Conservation (phyloP, 2,888 invertebrate species). For the Limenitis camilla region DNA sequence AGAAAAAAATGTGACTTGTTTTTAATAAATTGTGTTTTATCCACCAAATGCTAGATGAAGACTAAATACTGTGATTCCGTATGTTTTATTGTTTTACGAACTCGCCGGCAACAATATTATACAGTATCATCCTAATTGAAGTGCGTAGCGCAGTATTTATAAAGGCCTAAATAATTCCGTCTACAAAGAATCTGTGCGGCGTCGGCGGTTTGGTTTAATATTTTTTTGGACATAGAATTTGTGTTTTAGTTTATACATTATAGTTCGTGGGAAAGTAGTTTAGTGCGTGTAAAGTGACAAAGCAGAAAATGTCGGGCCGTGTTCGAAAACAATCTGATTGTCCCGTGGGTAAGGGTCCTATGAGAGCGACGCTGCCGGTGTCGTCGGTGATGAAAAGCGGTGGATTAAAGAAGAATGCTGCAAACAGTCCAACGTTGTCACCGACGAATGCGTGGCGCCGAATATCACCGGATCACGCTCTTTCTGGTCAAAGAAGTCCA, state of each 20-base stretch:
- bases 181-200: slow-evolving; percentile 66
- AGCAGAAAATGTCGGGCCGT: slow-evolving; percentile 72
- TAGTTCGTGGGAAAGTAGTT: slow-evolving; percentile 34
- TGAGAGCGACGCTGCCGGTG: slow-evolving; percentile 85
- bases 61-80: slow-evolving; percentile 43
- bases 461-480: slow-evolving; percentile 80
- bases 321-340: slow-evolving; percentile 81
- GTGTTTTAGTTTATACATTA: slow-evolving; percentile 34
- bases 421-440: slow-evolving; percentile 78
- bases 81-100: slow-evolving; percentile 38
- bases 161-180: slow-evolving; percentile 46
- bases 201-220: slow-evolving; percentile 48
- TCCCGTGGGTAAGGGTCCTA: slow-evolving; percentile 77
- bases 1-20: slow-evolving; percentile 71
- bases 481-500: slow-evolving; percentile 82
- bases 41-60: slow-evolving; percentile 50
- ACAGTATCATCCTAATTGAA: slow-evolving; percentile 31
- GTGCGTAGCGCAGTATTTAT: slow-evolving; percentile 30
- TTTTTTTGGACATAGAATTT: slow-evolving; percentile 44
- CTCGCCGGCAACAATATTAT: slow-evolving; percentile 34
- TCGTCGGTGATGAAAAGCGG: slow-evolving; percentile 81
- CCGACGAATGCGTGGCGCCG: slow-evolving; percentile 80
- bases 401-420: slow-evolving; percentile 74
- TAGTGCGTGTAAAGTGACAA: slow-evolving; percentile 32
- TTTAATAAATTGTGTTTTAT: slow-evolving; percentile 61